These are phyloP conservation scores for Indri indri DNA, from an alignment of 2,113 vertebrate species.

Conservation along the genomic window DNA sequence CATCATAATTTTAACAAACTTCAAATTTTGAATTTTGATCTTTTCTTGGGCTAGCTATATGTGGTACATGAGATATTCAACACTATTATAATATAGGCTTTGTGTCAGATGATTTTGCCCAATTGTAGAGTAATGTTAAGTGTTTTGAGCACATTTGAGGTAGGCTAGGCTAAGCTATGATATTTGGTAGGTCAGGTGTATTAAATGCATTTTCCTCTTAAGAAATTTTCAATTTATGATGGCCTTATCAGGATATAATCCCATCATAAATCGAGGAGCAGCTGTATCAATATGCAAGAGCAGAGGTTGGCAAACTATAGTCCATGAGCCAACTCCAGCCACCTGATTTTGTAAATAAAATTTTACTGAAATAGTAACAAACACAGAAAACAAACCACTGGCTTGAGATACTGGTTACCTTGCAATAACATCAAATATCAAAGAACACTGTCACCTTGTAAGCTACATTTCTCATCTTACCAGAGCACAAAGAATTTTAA, in stretches of 20 bases:
- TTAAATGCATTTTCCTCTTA: not conserved
- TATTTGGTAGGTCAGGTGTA: not conserved
- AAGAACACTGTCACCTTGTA: not conserved
- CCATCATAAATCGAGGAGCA: not conserved
- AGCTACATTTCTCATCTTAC: conserved; percentile 38
- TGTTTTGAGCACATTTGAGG: not conserved
- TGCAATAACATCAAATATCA: not conserved
- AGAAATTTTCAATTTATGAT: not conserved
- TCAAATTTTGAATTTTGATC: not conserved
- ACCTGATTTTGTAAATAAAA: conserved; percentile 26
- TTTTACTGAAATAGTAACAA: conserved; percentile 21
- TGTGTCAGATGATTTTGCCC: not conserved
- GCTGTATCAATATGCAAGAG: not conserved
- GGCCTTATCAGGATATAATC: not conserved
- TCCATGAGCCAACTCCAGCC: not conserved
- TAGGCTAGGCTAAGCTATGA: not conserved
- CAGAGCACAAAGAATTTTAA: not conserved
- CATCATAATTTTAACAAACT: not conserved
- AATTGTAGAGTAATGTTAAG: not conserved
- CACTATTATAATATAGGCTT: not conserved
- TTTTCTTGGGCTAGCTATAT: not conserved
- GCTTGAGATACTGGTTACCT: conserved; percentile 34
- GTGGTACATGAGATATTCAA: not conserved
- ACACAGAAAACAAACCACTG: not conserved
- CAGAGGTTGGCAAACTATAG: not conserved